Evolutionary conservation across 2,888 invertebrate genomes (phyloP).

Genomic region (Trachelus stipa): DNA sequence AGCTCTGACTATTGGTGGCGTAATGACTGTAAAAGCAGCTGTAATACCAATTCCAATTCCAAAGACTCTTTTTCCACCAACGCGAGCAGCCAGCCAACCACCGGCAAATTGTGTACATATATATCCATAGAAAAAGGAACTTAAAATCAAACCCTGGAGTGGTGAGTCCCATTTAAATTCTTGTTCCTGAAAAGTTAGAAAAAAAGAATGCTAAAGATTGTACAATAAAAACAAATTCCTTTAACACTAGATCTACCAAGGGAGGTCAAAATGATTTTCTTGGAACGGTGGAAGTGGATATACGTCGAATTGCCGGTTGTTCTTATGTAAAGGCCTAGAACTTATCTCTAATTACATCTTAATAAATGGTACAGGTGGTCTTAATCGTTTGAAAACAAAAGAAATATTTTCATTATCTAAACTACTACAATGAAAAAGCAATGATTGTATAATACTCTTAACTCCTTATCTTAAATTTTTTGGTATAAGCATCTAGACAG

Average conservation of each 20-base stretch:
- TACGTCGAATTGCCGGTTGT: no score
- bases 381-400: not conserved
- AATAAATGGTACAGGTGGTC: not conserved
- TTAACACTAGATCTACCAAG: not conserved
- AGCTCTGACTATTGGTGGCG: constrained; percentile 81
- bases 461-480: not conserved
- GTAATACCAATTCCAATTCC: constrained; percentile 83
- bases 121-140: constrained; percentile 92
- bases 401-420: not conserved
- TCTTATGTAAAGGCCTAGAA: not conserved
- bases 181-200: constrained; percentile 68
- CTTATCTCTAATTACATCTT: not conserved
- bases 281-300: no score
- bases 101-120: constrained; percentile 86
- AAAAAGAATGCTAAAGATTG: not conserved
- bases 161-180: constrained; percentile 86
- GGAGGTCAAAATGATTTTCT: no score
- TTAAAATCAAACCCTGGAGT: constrained; percentile 82
- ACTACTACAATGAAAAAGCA: not conserved
- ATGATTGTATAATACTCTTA: not conserved
- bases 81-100: constrained; percentile 83
- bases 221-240: not conserved
- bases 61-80: constrained; percentile 88
- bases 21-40: constrained; percentile 82
- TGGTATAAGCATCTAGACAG: not conserved